Base-by-base conservation (phyloP, 2,888 invertebrate species). In the Phortica okadai region DNA sequence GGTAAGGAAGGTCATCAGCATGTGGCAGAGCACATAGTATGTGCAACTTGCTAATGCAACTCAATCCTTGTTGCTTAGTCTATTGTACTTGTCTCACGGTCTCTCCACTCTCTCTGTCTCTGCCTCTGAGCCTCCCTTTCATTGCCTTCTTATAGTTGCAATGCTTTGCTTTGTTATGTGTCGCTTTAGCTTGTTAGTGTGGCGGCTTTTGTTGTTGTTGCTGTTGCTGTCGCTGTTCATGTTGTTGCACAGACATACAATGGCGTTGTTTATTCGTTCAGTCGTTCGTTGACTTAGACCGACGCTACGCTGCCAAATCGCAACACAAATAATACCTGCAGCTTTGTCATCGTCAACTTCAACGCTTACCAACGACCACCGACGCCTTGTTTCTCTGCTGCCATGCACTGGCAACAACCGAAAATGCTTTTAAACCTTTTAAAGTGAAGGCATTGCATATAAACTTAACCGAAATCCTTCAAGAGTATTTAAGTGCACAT, bases 401-500 rank as follows among this genome's bases (percentile, higher is more conserved):
- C 42, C 14, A 59, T 45, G 3, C 70, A 50, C 21, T 50, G 14
- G 21, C 50, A 50, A 41, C 70, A 50, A 70, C 41, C 21, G 44
- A 67, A 73, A 74, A 58, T 67, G 66, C 74, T 74, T 67, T 74
- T 67, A 74, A 74, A 42, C 74, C 75, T 45, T 14, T 16, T 21
- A 69, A 33, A 44, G 56, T 73, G 3, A 25, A 44, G 76, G n/a
- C 69, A 50, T 50, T 50, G 50, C 50, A 11, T 6, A 50, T 14
- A 50, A 50, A 11, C 50, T 50, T 14, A 50, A 50, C 50, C 50
- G 11, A 82, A 83, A 78, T 83, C 83, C 84, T 78, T 76, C 77
- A 78, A 77, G 79, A 78, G 78, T 77, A 74, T 75, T 81, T 80
- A 79, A 82, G 79, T 78, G 79, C 76, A 70, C 76, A 56, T 58